Percentiles rank a stretch among this genome's conserved stretches.
Conservation (phyloP, 2,113 vertebrate species). For the Marcusenius ussheri region DNA sequence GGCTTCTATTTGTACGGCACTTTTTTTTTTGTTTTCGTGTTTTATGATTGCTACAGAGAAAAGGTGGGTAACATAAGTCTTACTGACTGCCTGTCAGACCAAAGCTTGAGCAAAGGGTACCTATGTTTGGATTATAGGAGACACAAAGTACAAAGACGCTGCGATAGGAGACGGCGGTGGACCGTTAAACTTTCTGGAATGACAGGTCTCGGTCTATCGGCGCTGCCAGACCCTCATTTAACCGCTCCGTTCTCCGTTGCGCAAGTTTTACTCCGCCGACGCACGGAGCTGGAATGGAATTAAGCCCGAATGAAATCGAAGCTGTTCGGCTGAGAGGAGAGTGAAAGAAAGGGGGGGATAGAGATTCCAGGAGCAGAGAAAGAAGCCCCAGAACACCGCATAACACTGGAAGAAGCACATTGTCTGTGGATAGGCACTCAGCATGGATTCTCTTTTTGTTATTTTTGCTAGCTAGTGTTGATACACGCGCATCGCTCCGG, state of each 20-base stretch:
- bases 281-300: background rate
- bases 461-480: background rate
- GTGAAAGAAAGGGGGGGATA: background rate
- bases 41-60: slow-evolving; percentile 41
- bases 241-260: background rate
- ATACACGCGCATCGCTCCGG: background rate
- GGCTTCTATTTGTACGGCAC: slow-evolving; percentile 64
- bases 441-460: background rate
- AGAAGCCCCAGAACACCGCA: background rate
- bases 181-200: slow-evolving; percentile 15
- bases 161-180: background rate
- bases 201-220: background rate
- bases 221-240: background rate
- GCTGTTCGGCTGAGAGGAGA: background rate
- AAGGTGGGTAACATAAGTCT: slow-evolving; percentile 40
- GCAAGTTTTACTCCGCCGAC: background rate
- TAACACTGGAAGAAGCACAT: slow-evolving; percentile 16
- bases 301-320: background rate
- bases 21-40: slow-evolving; percentile 37
- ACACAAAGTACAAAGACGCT: background rate
- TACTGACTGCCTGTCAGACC: slow-evolving; percentile 32
- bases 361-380: background rate
- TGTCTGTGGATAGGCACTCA: slow-evolving; percentile 10
- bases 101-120: slow-evolving; percentile 29
- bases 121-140: background rate